Conservation (phyloP, 2,113 vertebrate species). For the Psittacula cyanocephala region DNA sequence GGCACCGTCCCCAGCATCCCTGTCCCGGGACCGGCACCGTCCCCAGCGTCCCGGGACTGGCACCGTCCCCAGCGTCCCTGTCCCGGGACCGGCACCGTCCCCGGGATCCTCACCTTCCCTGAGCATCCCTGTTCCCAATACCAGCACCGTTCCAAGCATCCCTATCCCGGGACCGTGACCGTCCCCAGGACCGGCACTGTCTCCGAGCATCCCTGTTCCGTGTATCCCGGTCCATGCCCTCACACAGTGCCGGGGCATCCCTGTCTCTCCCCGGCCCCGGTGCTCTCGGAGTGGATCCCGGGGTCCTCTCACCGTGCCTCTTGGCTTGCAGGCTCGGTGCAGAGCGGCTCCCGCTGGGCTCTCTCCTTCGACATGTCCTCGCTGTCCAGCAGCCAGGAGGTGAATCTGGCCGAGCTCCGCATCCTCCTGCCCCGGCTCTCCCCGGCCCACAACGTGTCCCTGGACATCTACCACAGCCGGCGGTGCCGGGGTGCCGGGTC, state of each 20-base stretch:
- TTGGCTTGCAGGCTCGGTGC: constrained; percentile 74
- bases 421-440: constrained; percentile 69
- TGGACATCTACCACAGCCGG: constrained; percentile 82
- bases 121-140: not conserved
- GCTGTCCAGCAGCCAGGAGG: constrained; percentile 73
- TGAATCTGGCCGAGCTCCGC: constrained; percentile 82
- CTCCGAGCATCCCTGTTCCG: not conserved
- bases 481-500: not conserved
- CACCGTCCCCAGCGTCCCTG: not conserved
- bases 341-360: constrained; percentile 75
- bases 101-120: not conserved
- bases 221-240: not conserved
- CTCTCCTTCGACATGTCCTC: constrained; percentile 88
- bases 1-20: not conserved
- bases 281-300: not conserved
- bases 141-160: not conserved
- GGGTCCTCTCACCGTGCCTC: not conserved
- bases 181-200: accelerated
- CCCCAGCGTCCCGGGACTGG: not conserved
- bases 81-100: accelerated
- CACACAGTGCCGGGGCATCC: not conserved
- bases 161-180: no score
- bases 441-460: constrained; percentile 13
- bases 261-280: not conserved
- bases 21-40: accelerated